Evolutionary conservation across 2,797 vertebrate species (phyloP).

Genomic region (Rousettus madagascariensis): DNA sequence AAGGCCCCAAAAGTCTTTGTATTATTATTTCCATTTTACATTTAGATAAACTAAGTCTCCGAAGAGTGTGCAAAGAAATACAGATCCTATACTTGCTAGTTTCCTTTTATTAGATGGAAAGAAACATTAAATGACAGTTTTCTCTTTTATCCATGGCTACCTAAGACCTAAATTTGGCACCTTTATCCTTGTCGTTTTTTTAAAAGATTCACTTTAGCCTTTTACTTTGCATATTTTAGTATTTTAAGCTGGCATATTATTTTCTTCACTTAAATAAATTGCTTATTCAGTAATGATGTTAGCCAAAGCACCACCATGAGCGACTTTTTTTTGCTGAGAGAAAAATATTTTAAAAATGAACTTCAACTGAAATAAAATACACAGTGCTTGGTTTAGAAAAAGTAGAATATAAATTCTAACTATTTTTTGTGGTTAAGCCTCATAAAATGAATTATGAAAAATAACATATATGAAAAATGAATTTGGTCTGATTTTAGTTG

Average conservation of each 20-base stretch:
- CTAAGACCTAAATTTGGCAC: background rate
- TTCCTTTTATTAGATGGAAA: constrained; percentile 11
- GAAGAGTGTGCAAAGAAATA: background rate
- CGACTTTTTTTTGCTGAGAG: constrained; percentile 26
- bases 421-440: constrained; percentile 48
- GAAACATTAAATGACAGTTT: background rate
- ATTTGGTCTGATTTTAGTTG: constrained; percentile 66
- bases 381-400: constrained; percentile 35
- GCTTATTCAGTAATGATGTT: background rate
- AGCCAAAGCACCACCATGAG: background rate
- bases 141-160: background rate
- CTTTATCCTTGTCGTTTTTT: constrained; percentile 19
- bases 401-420: constrained; percentile 14
- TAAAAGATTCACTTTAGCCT: background rate
- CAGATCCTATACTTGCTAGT: background rate
- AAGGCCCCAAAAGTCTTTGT: background rate
- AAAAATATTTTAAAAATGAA: constrained; percentile 50
- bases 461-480: constrained; percentile 54
- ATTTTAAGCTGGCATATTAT: background rate
- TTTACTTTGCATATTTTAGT: background rate
- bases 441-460: constrained; percentile 63
- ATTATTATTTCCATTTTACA: background rate
- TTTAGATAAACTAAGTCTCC: constrained; percentile 5
- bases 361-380: constrained; percentile 16
- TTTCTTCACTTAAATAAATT: background rate